Evolutionary conservation across 2,113 vertebrate genomes (phyloP), one percentile per base, ranked within the genome.

Genomic region (Oryzias melastigma): DNA sequence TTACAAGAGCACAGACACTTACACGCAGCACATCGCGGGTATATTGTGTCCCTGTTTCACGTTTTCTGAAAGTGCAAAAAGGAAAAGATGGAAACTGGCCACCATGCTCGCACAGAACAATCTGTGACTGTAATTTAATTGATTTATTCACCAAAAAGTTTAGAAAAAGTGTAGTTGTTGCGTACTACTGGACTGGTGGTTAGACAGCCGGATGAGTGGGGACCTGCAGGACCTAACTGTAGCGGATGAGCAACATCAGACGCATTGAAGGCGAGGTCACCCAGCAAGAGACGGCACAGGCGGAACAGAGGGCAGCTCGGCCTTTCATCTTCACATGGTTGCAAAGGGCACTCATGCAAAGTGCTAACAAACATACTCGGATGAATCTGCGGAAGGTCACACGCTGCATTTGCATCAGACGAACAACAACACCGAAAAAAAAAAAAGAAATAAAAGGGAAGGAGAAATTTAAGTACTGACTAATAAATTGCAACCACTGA

Each of bases 341-440:
- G 69, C 72, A 48, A 51, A 71, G n/a, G 35, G 42, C 71, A 55
- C 58, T 70, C 55, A 44, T 50, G 70, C 73, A 69, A 25, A 63
- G 68, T 58, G 66, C 50, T 44, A 73, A 71, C 65, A 70, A 51
- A 80, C 17, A 51, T 55, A 69, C 65, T 29, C 56, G 71, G 75
- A 82, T 76, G 76, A 78, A 74, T 71, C 61, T 22, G 6, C 43
- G 5, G 58, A 84, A 85, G 88, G 80, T 88, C 84, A 78, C 61
- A 46, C 1, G 1, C 16, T 19, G 42, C 51, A 83, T 88, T 83
- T 71, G 72, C 78, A 77, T 81, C 19, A 3, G 51, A 52, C 64
- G 50, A 71, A 68, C 53, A 79, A 75, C 68, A 52, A 22, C 22
- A 22, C 2, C 2, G 2, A 24, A 14, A 20, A 12, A 53, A 25